Base-by-base conservation (phyloP, 1,140 invertebrate genomes). In the Metopolophium dirhodum region DNA sequence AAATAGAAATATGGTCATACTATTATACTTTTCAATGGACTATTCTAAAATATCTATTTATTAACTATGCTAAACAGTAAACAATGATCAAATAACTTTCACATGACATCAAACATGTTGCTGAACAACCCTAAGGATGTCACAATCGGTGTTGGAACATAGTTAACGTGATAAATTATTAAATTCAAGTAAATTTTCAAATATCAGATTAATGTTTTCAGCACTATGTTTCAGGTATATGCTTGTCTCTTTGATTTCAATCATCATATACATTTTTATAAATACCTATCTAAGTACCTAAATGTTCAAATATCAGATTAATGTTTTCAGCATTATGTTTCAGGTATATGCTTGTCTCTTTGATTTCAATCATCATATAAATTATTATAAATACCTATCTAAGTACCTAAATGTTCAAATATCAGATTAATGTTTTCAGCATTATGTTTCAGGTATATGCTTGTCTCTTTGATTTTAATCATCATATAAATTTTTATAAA, bases 291-390 rank as follows among this genome's bases (percentile, higher is more conserved):
- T 22, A 54, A 54, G 22, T 54, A 49, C 37, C 37, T 37, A 49
- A 49, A 11, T 49, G 47, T 49, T 49, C 14, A 11, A 49, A 49
- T 47, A 47, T 49, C 49, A 18, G 49, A 49, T 49, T 49, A 49
- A 49, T 49, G 11, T 49, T 49, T 49, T 0, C 90, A 77, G 7
- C 90, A 91, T 1, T 22, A n/a, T 47, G 26, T n/a, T 20, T 91
- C 90, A 91, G 90, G 82, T 20, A 91, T 82, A 91, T 91, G 90
- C 90, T 91, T 91, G 90, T 91, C 90, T 77, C 26, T 49, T 82
- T 91, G 35, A 37, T 37, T 37, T 37, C n/a, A 37, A 82, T 91
- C 90, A 91, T 82, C 61, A 82, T 37, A 37, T 1, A 37, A 37
- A 37, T 37, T 37, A 37, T 37, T 37, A 37, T 37, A 37, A 37